Evolutionary conservation across 2,888 invertebrate species (phyloP), one percentile per base, ranked within the genome.

Genomic region (Pachydiplax longipennis): DNA sequence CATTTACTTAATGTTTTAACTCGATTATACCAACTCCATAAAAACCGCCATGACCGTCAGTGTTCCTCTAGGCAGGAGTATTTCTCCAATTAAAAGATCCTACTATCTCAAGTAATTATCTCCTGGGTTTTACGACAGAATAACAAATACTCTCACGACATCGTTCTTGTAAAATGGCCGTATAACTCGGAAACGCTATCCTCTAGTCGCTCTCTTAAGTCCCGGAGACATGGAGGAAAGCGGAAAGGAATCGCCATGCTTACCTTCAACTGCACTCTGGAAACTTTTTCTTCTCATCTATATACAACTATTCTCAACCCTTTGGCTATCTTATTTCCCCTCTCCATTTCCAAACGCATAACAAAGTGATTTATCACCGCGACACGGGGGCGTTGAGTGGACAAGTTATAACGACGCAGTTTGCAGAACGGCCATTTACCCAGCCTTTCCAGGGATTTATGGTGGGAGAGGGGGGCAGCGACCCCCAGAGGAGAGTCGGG

Each of bases 371-470:
- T 87, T 87, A 87, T 87, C 35, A 37, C 37, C 87, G 87, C 87
- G 87, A 87, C 87, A 87, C 87, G 87, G 87, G 87, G 87, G 87
- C 87, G 87, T 87, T 87, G 87, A 87, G 87, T 87, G 87, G 87
- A 87, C 87, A 87, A 87, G 87, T 87, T 87, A 87, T 87, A 87
- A 87, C 87, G 87, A 87, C 87, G 87, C 87, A 58, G 83, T 83
- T 58, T 83, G 83, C 83, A 87, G 87, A 61, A 61, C 61, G 58
- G 87, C 87, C 87, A 61, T 87, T 87, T 87, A 65, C 58, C 87
- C 87, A 61, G 37, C 87, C 83, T 58, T 83, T 83, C 48, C 65
- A 35, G 87, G 37, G 87, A 87, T 87, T 87, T 87, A 87, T 87
- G 87, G 35, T 22, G 4, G 58, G 35, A 58, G 58, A 31, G 87